Percentiles rank a stretch among this genome's conserved stretches.
phyloP scores from a whole-genome alignment of 1,140 invertebrate genomes.

The Aricia agestis region DNA sequence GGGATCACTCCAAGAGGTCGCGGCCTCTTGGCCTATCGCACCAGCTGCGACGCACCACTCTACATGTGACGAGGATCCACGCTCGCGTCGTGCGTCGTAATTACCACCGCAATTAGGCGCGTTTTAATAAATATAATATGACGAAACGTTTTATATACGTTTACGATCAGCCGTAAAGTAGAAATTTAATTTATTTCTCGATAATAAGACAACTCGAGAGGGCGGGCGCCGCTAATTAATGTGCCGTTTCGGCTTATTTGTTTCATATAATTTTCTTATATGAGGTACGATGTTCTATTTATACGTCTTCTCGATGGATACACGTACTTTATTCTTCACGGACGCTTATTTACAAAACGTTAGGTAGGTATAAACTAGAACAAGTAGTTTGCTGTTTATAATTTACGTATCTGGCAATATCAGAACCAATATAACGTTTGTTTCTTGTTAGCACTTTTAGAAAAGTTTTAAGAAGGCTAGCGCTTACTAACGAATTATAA shows the following conservation, averaged over 20 bases:
- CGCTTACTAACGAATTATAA: no score
- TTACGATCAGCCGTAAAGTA: neutral
- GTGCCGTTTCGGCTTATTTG: neutral
- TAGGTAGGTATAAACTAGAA: no score
- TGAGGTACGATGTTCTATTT: neutral
- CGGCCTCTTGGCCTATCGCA: neutral
- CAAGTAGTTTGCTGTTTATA: no score
- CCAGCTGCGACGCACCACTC: conserved; percentile 19
- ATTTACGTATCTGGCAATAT: no score
- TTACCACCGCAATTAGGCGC: neutral
- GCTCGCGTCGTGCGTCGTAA: neutral
- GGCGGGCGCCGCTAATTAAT: neutral
- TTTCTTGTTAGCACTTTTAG: no score
- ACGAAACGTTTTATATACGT: neutral
- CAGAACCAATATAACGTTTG: no score
- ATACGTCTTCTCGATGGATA: neutral
- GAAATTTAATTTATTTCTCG: conserved; percentile 14
- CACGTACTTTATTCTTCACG: no score
- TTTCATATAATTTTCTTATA: neutral
- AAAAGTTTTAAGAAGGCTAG: no score
- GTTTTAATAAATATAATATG: neutral
- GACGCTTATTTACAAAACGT: no score
- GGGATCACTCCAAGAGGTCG: conserved; percentile 67
- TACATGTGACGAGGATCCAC: neutral
- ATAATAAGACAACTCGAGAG: conserved; percentile 7